These are phyloP conservation scores for Alosa sapidissima DNA, from an alignment of 2,797 vertebrate genomes.

Conservation along the genomic window DNA sequence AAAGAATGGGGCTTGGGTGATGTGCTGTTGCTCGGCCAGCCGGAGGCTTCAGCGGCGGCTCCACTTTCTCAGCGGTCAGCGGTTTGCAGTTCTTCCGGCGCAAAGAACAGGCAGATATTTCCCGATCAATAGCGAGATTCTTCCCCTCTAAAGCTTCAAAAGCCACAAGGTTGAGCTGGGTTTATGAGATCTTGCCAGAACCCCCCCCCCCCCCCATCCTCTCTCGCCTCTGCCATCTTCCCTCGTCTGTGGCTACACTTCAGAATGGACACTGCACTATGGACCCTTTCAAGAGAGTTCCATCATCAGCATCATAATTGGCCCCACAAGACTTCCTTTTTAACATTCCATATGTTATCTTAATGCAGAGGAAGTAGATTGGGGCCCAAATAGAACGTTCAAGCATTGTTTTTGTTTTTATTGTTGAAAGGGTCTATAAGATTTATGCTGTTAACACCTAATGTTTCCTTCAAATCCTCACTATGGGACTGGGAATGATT, in stretches of 20 bases:
- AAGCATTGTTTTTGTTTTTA: too few species aligned
- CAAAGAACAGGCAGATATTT: slow-evolving; percentile 26
- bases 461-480: not conserved
- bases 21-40: slow-evolving; percentile 20
- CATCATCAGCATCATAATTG: too few species aligned
- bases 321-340: too few species aligned
- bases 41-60: slow-evolving; percentile 31
- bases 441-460: slow-evolving; percentile 21
- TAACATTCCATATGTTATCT: too few species aligned
- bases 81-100: slow-evolving; percentile 33
- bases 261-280: not conserved
- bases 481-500: not conserved
- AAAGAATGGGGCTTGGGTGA: slow-evolving; percentile 8
- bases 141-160: slow-evolving; percentile 43
- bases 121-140: slow-evolving; percentile 53
- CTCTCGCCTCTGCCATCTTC: not conserved
- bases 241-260: not conserved
- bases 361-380: too few species aligned
- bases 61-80: slow-evolving; percentile 45
- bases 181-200: slow-evolving; percentile 43
- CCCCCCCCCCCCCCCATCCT: not conserved
- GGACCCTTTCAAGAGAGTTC: too few species aligned
- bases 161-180: slow-evolving; percentile 43
- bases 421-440: too few species aligned
- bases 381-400: too few species aligned